Base-by-base conservation (phyloP, 2,888 invertebrate genomes). In the Tuta absoluta region DNA sequence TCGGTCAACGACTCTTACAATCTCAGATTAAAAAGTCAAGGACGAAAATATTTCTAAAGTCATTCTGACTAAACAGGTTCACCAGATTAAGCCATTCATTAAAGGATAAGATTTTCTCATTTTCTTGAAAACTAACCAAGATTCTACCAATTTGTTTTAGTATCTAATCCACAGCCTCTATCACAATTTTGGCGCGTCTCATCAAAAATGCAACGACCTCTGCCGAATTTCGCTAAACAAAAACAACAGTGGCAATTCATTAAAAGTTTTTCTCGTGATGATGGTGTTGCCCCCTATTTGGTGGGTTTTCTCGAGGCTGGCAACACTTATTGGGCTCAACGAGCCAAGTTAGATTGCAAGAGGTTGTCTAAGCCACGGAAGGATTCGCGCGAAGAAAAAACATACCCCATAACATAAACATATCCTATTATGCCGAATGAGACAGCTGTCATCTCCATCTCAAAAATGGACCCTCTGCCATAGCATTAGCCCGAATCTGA, bases 331-430 rank as follows among this genome's bases (percentile, higher is more conserved):
- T 78, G 75, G 70, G 75, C 79, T 78, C 81, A 86, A 87, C 85
- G 87, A 83, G 81, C 83, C 79, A 80, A 87, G 79, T 87, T 87
- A 87, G 87, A 87, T 87, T 87, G 86, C 81, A 74, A 75, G 79
- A 72, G 76, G 74, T 77, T 71, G 77, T 81, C 77, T 75, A 74
- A 73, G 75, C 72, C 72, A 33, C 33, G 33, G 10, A 33, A 33
- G 33, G 33, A 7, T 57, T 41, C 21, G 37, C 17, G 8, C 4
- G 12, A 23, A 21, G 14, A 11, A 53, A 48, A 48, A 17, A 48
- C 14, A 48, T 5, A 19, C 10, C n/a, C n/a, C n/a, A n/a, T n/a
- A 19, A 48, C 19, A 48, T 48, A 5, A 19, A 48, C 14, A n/a
- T n/a, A n/a, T n/a, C n/a, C n/a, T n/a, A n/a, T n/a, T n/a, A n/a